These are phyloP conservation scores for Drosophila melanocephala DNA, from an alignment of 2,888 invertebrate species.

Conservation along the genomic window DNA sequence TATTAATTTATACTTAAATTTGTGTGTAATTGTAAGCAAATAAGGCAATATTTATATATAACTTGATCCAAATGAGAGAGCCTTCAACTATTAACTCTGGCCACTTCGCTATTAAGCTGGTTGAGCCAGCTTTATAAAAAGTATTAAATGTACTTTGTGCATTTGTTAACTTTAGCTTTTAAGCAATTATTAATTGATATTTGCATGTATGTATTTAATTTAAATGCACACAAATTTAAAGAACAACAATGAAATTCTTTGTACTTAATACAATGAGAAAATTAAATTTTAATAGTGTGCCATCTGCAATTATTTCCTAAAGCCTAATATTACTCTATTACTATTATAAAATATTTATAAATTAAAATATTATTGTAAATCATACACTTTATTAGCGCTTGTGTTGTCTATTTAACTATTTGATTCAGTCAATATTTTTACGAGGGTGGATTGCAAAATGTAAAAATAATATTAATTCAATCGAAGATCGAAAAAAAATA, in stretches of 20 bases:
- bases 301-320: conserved; percentile 57
- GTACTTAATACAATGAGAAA: conserved; percentile 59
- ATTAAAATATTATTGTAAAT: conserved; percentile 24
- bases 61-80: conserved; percentile 6
- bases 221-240: conserved; percentile 50
- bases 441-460: background rate
- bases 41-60: conserved; percentile 35
- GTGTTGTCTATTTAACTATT: background rate
- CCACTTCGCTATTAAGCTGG: conserved; percentile 31
- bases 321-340: conserved; percentile 27
- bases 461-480: background rate
- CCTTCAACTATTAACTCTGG: conserved; percentile 8
- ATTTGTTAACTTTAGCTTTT: conserved; percentile 60
- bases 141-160: conserved; percentile 79
- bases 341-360: conserved; percentile 30
- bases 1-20: conserved; percentile 49
- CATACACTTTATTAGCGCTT: background rate
- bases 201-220: conserved; percentile 26
- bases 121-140: conserved; percentile 55
- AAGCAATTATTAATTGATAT: conserved; percentile 30
- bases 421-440: background rate
- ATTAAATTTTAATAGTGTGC: conserved; percentile 52
- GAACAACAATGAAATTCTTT: conserved; percentile 34
- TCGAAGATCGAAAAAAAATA: background rate
- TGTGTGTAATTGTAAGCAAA: conserved; percentile 26